phyloP scores from a whole-genome alignment of 2,888 invertebrate genomes.

The Ophion costatus region DNA sequence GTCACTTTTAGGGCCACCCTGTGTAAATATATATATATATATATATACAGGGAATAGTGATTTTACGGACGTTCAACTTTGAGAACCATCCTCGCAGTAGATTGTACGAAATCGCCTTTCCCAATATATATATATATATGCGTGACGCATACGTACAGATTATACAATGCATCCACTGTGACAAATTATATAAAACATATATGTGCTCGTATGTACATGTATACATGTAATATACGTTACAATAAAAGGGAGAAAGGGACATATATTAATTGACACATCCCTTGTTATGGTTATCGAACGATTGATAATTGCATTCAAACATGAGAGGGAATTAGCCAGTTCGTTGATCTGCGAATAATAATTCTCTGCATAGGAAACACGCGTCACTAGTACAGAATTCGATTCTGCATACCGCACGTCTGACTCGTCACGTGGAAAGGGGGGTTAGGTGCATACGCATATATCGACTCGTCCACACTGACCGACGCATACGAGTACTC shows the following conservation, averaged over 20 bases:
- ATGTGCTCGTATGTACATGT: not conserved
- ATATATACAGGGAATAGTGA: not conserved
- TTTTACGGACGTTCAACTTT: not conserved
- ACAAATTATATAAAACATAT: not conserved
- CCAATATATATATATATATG: not conserved
- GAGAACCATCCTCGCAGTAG: not conserved
- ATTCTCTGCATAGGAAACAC: conserved; percentile 51
- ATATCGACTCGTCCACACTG: not conserved
- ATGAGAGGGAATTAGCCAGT: conserved; percentile 65
- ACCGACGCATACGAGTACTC: not conserved
- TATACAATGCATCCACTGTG: not conserved
- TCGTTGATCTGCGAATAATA: conserved; percentile 64
- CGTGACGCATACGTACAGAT: not conserved
- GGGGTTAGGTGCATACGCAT: conserved; percentile 30
- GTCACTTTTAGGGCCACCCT: not conserved
- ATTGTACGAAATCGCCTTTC: not conserved
- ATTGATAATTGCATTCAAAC: conserved; percentile 67
- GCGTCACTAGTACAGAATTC: conserved; percentile 42
- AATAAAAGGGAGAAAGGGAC: conserved; percentile 42
- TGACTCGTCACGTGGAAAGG: conserved; percentile 44
- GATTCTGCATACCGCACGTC: conserved; percentile 56
- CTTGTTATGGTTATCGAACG: conserved; percentile 60
- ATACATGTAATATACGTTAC: conserved; percentile 5
- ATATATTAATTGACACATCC: conserved; percentile 53
- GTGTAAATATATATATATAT: not conserved